phyloP scores from a whole-genome alignment of 2,113 vertebrate genomes.

The Callionymus lyra region DNA sequence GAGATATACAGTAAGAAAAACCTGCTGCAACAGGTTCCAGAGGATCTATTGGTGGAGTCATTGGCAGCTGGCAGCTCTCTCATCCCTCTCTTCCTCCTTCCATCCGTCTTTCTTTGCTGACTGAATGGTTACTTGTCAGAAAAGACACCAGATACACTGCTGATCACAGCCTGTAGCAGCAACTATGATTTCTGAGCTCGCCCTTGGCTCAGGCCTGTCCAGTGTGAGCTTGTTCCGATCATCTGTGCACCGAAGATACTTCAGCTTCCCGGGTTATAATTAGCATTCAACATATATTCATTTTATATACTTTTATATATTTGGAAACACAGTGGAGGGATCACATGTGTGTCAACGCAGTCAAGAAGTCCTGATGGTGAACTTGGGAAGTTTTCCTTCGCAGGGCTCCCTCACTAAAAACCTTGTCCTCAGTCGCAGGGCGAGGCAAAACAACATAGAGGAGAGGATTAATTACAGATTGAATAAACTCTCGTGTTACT shows the following conservation, averaged over 20 bases:
- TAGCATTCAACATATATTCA: no score
- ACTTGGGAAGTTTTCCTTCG: background rate
- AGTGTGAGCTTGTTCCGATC: no score
- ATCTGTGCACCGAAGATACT: no score
- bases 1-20: slow-evolving; percentile 51
- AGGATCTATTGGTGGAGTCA: slow-evolving; percentile 38
- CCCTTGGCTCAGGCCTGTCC: slow-evolving; percentile 3
- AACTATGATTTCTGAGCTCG: slow-evolving; percentile 29
- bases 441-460: slow-evolving; percentile 37
- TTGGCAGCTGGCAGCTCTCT: slow-evolving; percentile 39
- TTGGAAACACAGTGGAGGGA: no score
- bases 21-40: slow-evolving; percentile 65
- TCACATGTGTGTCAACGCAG: no score
- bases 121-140: slow-evolving; percentile 46
- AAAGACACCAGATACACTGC: slow-evolving; percentile 49
- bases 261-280: no score
- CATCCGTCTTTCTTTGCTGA: slow-evolving; percentile 43
- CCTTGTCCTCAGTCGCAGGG: slow-evolving; percentile 53
- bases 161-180: slow-evolving; percentile 35
- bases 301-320: no score
- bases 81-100: slow-evolving; percentile 25
- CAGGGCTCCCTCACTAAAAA: slow-evolving; percentile 49
- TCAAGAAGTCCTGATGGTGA: no score
- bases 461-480: slow-evolving; percentile 44
- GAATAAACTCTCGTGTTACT: slow-evolving; percentile 49